These are phyloP conservation scores for Abscondita cerata DNA, from an alignment of 2,888 invertebrate species.

Conservation along the genomic window DNA sequence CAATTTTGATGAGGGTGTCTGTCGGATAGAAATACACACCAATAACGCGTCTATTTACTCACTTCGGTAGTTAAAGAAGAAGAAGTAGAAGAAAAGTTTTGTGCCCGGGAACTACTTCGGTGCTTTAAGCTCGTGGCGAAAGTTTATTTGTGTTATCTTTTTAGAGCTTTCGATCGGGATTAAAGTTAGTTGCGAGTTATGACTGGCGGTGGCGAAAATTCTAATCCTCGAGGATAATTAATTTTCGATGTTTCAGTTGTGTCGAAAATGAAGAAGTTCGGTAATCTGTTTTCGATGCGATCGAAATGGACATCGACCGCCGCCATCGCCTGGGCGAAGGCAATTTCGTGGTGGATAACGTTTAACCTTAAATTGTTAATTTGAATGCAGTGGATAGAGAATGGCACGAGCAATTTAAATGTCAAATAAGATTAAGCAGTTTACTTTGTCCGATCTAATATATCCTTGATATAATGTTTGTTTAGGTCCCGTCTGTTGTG, in stretches of 20 bases:
- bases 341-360: slow-evolving; percentile 10
- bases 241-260: too few relatives aligned
- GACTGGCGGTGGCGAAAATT: slow-evolving; percentile 4
- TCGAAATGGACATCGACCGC: too few relatives aligned
- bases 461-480: slow-evolving; percentile 42
- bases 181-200: too few relatives aligned
- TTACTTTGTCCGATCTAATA: slow-evolving; percentile 51
- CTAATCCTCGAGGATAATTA: slow-evolving; percentile 4
- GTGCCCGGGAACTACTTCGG: too few relatives aligned
- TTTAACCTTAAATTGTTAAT: slow-evolving; percentile 36
- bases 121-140: too few relatives aligned
- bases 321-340: too few relatives aligned
- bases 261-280: slow-evolving; percentile 3
- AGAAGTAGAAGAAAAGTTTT: too few relatives aligned
- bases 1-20: slow-evolving; percentile 41
- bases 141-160: too few relatives aligned
- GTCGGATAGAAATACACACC: slow-evolving; percentile 45
- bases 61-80: slow-evolving; percentile 44
- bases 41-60: slow-evolving; percentile 48
- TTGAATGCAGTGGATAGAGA: slow-evolving; percentile 34
- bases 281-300: not conserved
- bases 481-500: slow-evolving; percentile 41
- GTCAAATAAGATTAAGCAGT: slow-evolving; percentile 53
- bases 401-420: slow-evolving; percentile 49
- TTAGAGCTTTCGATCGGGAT: too few relatives aligned